These are phyloP conservation scores for Drosophila rellima DNA, from an alignment of 2,888 invertebrate genomes.

Conservation along the genomic window DNA sequence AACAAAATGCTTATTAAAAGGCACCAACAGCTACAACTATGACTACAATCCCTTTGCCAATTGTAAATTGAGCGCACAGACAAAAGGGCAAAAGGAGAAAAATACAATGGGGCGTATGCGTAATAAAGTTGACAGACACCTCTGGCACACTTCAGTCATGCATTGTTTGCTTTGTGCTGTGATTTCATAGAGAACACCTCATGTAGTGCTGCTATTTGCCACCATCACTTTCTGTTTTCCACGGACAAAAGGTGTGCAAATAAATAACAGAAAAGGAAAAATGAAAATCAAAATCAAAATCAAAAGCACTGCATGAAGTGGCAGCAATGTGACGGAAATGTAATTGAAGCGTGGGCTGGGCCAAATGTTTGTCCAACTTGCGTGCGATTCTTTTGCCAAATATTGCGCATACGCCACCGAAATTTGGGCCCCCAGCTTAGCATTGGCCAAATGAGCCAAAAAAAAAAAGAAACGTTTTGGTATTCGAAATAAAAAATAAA, in stretches of 20 bases:
- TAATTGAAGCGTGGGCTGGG: conserved; percentile 35
- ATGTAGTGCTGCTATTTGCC: not conserved
- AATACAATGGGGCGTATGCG: conserved; percentile 55
- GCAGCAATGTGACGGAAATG: conserved; percentile 35
- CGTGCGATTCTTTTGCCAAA: conserved; percentile 12
- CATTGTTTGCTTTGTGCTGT: conserved; percentile 45
- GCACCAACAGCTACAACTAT: not conserved
- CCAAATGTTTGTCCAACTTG: conserved; percentile 29
- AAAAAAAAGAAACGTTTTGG: conserved; percentile 9
- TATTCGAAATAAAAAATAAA: conserved; percentile 1
- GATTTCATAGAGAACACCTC: conserved; percentile 10
- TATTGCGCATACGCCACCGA: conserved; percentile 52
- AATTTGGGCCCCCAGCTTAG: conserved; percentile 21
- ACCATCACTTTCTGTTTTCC: not conserved
- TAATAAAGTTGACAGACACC: conserved; percentile 54
- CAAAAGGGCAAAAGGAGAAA: conserved; percentile 14
- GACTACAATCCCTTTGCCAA: conserved; percentile 26
- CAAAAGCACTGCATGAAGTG: conserved; percentile 40
- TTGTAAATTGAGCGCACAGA: conserved; percentile 51
- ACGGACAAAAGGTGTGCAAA: conserved; percentile 3
- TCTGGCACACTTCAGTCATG: conserved; percentile 1
- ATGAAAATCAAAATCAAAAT: conserved; percentile 6
- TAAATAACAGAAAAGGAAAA: not conserved
- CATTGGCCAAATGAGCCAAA: conserved; percentile 34
- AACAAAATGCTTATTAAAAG: not conserved